Evolutionary conservation across 2,113 vertebrate genomes (phyloP), one percentile per base, ranked within the genome.

Genomic region (Thalassarche chlororhynchos): DNA sequence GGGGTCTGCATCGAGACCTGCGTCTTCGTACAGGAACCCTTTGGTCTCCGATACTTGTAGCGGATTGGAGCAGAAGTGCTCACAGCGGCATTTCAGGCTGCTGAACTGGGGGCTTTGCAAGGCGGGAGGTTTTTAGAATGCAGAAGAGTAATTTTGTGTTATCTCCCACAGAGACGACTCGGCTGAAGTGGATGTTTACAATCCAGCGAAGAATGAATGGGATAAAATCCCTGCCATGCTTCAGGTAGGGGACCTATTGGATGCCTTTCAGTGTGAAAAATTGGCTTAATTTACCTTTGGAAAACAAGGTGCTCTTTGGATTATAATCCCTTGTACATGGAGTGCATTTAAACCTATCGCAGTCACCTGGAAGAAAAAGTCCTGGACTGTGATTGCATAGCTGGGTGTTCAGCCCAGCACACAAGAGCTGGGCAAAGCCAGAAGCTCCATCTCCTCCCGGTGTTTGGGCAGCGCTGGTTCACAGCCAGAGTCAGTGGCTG

Each of bases 151-250:
- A 58, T 52, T 68, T 74, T 46, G n/a, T 58, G 17, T 65, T 95
- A 24, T 80, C 20, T 83, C 57, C 95, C 90, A 2, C 85, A 99
- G 99, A 96, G 99, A 99, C 4, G 99, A 99, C 96, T 99, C 99
- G 0, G 99, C 99, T 0, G 99, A 99, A 95, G 99, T 99, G 18
- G 99, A 99, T 11, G 99, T 99, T 85, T 99, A 99, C 80, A 99
- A 99, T 93, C 99, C 99, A 14, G 97, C 96, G 1, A 99, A 99
- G 98, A 99, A 99, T 0, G 98, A 99, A 62, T 99, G 99, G 99
- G 99, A 99, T 94, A 99, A 99, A 96, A 99, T 99, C 78, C 99
- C 98, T 2, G 98, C 99, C 3, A 99, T 99, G 99, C 99, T 98
- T 69, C 99, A 99, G 99, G 99, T 99, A 97, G 52, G 93, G 74